phyloP scores from a whole-genome alignment of 2,113 vertebrate species.

The Podocnemis expansa region DNA sequence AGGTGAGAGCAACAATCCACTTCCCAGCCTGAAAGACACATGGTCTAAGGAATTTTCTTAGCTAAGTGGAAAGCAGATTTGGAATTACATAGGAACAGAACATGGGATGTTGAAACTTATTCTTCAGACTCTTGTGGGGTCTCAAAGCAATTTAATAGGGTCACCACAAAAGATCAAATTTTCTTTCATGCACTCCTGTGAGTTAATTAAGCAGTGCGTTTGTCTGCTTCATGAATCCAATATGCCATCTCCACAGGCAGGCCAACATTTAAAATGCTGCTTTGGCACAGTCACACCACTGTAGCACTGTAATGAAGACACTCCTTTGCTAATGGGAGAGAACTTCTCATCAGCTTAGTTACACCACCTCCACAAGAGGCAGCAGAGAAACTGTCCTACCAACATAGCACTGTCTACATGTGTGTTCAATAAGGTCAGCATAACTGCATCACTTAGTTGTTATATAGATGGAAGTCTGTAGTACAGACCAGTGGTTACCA shows the following conservation, averaged over 20 bases:
- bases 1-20: neutral
- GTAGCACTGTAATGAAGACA: too few relatives aligned
- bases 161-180: neutral
- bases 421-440: too few relatives aligned
- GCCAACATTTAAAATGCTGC: too few relatives aligned
- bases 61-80: neutral
- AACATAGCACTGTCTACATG: too few relatives aligned
- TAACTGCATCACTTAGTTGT: neutral
- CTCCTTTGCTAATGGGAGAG: too few relatives aligned
- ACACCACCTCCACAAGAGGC: too few relatives aligned
- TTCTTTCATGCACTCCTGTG: neutral
- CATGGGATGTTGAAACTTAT: neutral
- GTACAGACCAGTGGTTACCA: too few relatives aligned
- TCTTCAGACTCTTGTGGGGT: neutral
- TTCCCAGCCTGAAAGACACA: neutral
- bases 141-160: neutral
- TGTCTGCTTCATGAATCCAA: neutral
- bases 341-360: too few relatives aligned
- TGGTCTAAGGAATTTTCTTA: neutral
- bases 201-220: neutral
- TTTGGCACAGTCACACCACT: too few relatives aligned
- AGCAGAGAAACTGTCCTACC: too few relatives aligned
- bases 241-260: neutral
- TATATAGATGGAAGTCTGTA: neutral
- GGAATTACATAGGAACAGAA: neutral